Evolutionary conservation across 2,113 vertebrate species (phyloP), one percentile per base, ranked within the genome.

Genomic region (Ailuropoda melanoleuca): DNA sequence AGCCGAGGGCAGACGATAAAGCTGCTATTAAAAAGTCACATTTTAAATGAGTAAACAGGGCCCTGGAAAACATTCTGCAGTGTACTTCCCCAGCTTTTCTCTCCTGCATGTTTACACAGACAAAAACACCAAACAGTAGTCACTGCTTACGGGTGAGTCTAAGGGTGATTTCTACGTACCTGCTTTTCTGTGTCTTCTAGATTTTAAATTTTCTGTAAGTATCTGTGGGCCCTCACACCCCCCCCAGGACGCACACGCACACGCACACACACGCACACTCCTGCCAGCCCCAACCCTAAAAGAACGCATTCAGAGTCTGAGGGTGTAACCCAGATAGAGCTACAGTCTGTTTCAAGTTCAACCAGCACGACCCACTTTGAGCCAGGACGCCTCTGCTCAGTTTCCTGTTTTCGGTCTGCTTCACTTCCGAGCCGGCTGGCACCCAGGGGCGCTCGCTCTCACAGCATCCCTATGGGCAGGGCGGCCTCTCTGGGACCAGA

Each of bases 401-500:
- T 31, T 97, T 97, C 96, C 97, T 97, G 97, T 96, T 92, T 96
- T 82, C 29, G 8, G 58, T 24, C 78, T 15, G 93, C 74, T 78
- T 68, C 24, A 75, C 95, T 97, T 95, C 95, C 66, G 10, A 60
- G 66, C 56, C 12, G 89, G 70, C 68, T 24, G 12, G 21, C 7
- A 18, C 21, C 34, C 0, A 8, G 85, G 70, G 19, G 70, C 48
- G 1, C 12, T 23, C 0, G 55, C 90, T n/a, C 56, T 82, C 66
- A 0, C 18, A 4, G 70, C 90, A 46, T 77, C 64, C 83, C 26
- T 1, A 15, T 15, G 39, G 21, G 23, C 88, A 21, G 34, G 17
- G 26, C 58, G 15, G 84, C 19, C 2, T 13, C 19, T 0, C 14
- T 0, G 6, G 10, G 60, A 31, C 66, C 53, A 11, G 26, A 34